Conservation (phyloP, 2,797 vertebrate species). For the Gallinago stenura region DNA sequence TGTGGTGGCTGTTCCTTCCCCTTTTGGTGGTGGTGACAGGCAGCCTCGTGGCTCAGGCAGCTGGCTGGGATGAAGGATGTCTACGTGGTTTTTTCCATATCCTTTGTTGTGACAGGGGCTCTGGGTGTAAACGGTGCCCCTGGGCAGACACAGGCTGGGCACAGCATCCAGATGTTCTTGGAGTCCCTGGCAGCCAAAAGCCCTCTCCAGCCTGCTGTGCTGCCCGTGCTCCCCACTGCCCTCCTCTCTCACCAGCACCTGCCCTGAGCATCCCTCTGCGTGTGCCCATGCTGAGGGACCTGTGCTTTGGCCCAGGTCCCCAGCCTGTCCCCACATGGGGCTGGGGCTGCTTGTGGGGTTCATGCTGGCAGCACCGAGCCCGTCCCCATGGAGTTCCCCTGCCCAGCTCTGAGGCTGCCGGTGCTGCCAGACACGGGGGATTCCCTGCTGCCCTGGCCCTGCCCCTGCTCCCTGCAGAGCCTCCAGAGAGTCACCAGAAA, state of each 20-base stretch:
- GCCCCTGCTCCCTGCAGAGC: background rate
- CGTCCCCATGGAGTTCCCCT: background rate
- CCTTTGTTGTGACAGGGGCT: background rate
- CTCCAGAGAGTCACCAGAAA: conserved; percentile 68
- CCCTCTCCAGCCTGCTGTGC: background rate
- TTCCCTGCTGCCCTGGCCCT: conserved; percentile 18
- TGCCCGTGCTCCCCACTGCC: accelerated
- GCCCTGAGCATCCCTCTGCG: background rate
- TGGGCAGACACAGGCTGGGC: accelerated
- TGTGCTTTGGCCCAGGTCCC: background rate
- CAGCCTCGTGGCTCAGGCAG: conserved; percentile 16
- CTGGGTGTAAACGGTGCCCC: background rate
- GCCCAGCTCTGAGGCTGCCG: background rate
- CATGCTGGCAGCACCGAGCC: accelerated
- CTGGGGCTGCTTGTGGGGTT: accelerated
- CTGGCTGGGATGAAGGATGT: background rate
- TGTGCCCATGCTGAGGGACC: accelerated
- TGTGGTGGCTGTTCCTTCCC: conserved; percentile 39
- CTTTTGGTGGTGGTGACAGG: conserved; percentile 26
- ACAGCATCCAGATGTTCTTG: background rate
- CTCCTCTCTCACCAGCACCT: accelerated
- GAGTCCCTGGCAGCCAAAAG: background rate
- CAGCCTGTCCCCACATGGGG: accelerated
- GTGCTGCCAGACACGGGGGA: background rate
- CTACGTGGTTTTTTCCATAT: conserved; percentile 16